These are phyloP conservation scores for Heterodera schachtii DNA, from an alignment of 1,140 invertebrate species.

Conservation along the genomic window DNA sequence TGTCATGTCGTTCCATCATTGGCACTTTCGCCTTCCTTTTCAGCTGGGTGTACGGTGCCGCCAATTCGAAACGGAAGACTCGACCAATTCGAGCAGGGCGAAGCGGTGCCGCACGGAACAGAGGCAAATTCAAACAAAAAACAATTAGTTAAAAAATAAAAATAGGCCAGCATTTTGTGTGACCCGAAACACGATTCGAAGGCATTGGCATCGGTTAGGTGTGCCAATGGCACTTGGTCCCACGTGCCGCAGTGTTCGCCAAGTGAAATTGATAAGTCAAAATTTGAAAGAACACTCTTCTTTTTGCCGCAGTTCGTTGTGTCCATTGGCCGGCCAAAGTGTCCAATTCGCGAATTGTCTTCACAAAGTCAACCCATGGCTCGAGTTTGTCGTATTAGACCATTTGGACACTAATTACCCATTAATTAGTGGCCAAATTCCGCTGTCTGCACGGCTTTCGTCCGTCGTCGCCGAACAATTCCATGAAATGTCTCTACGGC, in stretches of 20 bases:
- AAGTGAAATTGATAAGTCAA: constrained; percentile 66
- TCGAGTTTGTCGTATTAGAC: constrained; percentile 79
- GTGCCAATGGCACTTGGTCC: constrained; percentile 88
- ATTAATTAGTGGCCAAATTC: constrained; percentile 81
- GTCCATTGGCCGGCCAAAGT: constrained; percentile 83
- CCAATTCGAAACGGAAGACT: constrained; percentile 81
- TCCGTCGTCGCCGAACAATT: constrained; percentile 74
- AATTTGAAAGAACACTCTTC: constrained; percentile 27
- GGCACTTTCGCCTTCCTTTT: background rate
- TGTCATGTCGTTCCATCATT: background rate
- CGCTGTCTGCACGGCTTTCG: constrained; percentile 88
- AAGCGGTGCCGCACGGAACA: constrained; percentile 80
- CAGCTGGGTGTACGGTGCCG: constrained; percentile 86
- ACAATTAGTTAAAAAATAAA: background rate
- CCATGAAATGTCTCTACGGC: constrained; percentile 83
- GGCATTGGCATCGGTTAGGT: constrained; percentile 77
- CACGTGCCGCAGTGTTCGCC: constrained; percentile 86
- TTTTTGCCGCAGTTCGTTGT: constrained; percentile 73
- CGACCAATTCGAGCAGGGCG: constrained; percentile 63
- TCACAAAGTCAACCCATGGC: constrained; percentile 90
- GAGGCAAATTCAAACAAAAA: constrained; percentile 70
- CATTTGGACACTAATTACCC: constrained; percentile 70
- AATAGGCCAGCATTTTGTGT: constrained; percentile 74
- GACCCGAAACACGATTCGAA: constrained; percentile 79
- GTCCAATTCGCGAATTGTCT: constrained; percentile 88